These are phyloP conservation scores for Bradypodion pumilum DNA, from an alignment of 2,797 vertebrate genomes.

Conservation along the genomic window DNA sequence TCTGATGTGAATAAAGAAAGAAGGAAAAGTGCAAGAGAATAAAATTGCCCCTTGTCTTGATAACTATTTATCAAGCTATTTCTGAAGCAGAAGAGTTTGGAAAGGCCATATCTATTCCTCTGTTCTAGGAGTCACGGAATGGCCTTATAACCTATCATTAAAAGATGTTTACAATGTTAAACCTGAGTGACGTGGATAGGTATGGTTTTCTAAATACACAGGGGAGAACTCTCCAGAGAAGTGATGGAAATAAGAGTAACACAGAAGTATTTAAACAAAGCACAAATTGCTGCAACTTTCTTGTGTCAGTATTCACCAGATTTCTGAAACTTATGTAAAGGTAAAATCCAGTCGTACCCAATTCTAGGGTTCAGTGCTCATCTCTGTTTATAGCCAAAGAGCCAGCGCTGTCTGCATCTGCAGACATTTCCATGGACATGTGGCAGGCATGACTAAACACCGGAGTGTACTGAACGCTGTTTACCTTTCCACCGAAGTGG, in stretches of 20 bases:
- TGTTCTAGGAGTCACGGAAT: neutral
- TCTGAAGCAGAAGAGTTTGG: neutral
- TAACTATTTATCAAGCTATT: neutral
- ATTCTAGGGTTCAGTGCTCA: too few species aligned
- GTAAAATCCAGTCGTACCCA: too few species aligned
- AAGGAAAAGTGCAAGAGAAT: too few species aligned
- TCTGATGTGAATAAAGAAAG: too few species aligned
- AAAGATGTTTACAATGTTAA: neutral
- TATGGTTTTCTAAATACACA: neutral
- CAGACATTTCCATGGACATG: too few species aligned
- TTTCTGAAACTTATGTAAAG: slow-evolving; percentile 9
- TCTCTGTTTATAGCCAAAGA: too few species aligned
- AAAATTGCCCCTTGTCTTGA: too few species aligned
- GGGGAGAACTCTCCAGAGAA: neutral
- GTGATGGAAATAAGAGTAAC: neutral
- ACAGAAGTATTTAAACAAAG: neutral
- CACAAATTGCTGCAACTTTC: neutral
- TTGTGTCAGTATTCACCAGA: neutral
- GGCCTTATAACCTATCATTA: too few species aligned
- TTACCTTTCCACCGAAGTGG: too few species aligned
- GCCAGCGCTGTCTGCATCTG: too few species aligned
- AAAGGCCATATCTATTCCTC: neutral
- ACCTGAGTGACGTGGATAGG: neutral
- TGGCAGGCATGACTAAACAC: too few species aligned
- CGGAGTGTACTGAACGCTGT: too few species aligned